phyloP scores from a whole-genome alignment of 1,140 invertebrate genomes.

The Drosophila virilis region DNA sequence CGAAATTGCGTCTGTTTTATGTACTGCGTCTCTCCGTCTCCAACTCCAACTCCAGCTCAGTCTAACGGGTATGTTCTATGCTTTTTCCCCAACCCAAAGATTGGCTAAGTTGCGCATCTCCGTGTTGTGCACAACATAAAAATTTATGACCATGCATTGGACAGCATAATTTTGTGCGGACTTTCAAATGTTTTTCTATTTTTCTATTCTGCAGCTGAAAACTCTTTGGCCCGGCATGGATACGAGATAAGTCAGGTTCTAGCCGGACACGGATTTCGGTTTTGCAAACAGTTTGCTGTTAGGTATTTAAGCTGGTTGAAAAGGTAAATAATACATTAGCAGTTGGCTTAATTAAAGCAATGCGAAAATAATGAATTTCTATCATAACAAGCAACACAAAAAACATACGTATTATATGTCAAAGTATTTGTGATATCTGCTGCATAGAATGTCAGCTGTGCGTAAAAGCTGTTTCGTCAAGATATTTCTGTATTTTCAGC shows the following conservation, averaged over 20 bases:
- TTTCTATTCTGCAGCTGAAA: constrained; percentile 40
- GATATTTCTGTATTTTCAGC: too few species aligned
- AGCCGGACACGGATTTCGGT: constrained; percentile 4
- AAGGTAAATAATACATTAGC: constrained; percentile 1
- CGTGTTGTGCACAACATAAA: constrained; percentile 52
- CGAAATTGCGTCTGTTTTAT: constrained; percentile 77
- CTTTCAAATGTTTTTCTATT: constrained; percentile 46
- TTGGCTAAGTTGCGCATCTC: constrained; percentile 33
- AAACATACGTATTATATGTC: too few species aligned
- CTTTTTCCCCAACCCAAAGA: constrained; percentile 28
- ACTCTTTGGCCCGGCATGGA: constrained; percentile 27
- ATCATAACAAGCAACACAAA: too few species aligned
- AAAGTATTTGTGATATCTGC: too few species aligned
- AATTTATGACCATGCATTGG: constrained; percentile 75
- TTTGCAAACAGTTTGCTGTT: not conserved
- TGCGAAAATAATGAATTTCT: not conserved
- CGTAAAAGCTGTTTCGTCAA: too few species aligned
- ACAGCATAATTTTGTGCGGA: constrained; percentile 67
- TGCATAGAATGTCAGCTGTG: too few species aligned
- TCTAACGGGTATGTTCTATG: constrained; percentile 28
- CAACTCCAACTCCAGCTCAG: not conserved
- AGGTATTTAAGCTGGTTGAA: constrained; percentile 14
- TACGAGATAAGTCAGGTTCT: constrained; percentile 36
- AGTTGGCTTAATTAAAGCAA: not conserved
- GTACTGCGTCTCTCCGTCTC: constrained; percentile 47